These are phyloP conservation scores for Dryomyza anilis DNA, from an alignment of 2,888 invertebrate genomes.

Conservation along the genomic window DNA sequence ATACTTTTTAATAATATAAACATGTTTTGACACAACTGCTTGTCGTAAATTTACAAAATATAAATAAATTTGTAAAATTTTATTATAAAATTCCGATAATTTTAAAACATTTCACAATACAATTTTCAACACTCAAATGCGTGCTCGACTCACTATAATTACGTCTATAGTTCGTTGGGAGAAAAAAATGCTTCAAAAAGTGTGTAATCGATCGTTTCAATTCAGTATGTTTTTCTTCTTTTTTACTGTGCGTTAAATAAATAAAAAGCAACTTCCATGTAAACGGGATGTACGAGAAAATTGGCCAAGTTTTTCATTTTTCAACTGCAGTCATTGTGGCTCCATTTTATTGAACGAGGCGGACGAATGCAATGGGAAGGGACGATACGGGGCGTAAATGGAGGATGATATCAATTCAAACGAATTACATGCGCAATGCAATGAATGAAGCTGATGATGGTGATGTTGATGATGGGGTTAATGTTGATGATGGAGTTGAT, in stretches of 20 bases:
- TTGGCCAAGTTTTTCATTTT: constrained; percentile 16
- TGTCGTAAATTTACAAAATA: too few species aligned
- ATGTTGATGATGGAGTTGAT: not conserved
- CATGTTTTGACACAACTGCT: too few species aligned
- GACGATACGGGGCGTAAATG: not conserved
- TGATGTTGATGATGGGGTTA: not conserved
- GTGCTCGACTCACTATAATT: too few species aligned
- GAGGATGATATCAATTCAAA: not conserved
- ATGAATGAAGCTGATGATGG: not conserved
- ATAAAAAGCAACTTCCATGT: constrained; percentile 25
- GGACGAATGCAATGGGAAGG: not conserved
- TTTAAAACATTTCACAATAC: too few species aligned
- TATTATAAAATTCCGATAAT: too few species aligned
- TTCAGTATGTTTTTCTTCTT: not conserved
- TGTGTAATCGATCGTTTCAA: constrained; percentile 23
- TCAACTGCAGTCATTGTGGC: constrained; percentile 21
- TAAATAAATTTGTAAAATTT: too few species aligned
- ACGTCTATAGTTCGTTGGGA: too few species aligned
- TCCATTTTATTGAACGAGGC: constrained; percentile 15
- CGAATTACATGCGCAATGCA: not conserved
- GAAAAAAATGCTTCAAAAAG: constrained; percentile 23
- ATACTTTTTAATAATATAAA: too few species aligned
- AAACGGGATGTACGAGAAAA: constrained; percentile 22
- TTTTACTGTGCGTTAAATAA: not conserved
- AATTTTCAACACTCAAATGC: too few species aligned